A percentile compares a stretch with the other conserved stretches of the same genome.
phyloP scores from a whole-genome alignment of 2,888 invertebrate genomes.

The Pyrochroa serraticornis region DNA sequence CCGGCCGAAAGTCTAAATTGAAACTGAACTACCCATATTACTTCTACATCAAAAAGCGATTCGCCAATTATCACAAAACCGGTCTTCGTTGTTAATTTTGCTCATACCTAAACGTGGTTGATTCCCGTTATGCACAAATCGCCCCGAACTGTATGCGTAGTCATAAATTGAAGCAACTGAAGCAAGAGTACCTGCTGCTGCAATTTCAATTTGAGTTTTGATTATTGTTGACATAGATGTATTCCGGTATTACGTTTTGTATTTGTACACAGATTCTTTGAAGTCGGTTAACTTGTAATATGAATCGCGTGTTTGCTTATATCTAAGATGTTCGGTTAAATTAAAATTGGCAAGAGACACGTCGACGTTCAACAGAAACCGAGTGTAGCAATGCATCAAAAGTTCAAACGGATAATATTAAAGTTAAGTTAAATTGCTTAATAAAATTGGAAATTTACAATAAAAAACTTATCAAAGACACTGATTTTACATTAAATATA shows the following conservation, averaged over 20 bases:
- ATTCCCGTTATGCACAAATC: no score
- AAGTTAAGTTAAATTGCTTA: background rate
- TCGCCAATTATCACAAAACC: no score
- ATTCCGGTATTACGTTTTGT: conserved; percentile 50
- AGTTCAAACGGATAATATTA: background rate
- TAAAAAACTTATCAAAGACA: no score
- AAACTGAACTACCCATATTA: conserved; percentile 17
- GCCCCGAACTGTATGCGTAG: no score
- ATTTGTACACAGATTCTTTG: conserved; percentile 49
- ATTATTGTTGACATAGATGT: conserved; percentile 55
- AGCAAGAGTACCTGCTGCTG: conserved; percentile 45
- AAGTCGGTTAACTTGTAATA: conserved; percentile 44
- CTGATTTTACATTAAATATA: no score
- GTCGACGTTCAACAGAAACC: conserved; percentile 4
- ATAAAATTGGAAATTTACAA: no score
- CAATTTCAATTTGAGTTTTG: conserved; percentile 53
- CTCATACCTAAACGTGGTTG: no score
- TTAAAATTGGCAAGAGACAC: conserved; percentile 24
- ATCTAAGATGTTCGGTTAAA: conserved; percentile 28
- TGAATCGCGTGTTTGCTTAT: conserved; percentile 40
- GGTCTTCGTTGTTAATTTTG: no score
- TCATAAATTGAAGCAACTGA: background rate
- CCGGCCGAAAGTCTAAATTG: conserved; percentile 38
- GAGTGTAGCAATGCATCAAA: background rate
- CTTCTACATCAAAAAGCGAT: conserved; percentile 10